Evolutionary conservation across 2,888 invertebrate species (phyloP), one percentile per base, ranked within the genome.

Genomic region (Drosophila nr. perissopoda): DNA sequence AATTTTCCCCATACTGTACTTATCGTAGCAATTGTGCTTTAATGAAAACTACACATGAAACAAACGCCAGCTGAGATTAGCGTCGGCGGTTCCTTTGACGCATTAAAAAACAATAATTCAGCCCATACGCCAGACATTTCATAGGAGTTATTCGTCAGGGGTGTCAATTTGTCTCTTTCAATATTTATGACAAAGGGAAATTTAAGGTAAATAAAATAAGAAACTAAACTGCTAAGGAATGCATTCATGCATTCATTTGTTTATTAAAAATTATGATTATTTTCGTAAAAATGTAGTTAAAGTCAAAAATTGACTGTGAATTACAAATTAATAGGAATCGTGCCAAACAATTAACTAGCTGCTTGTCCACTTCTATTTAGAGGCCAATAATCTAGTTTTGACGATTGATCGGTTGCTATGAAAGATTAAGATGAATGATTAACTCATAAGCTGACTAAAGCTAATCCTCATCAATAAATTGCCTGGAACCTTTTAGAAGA

Each of bases 391-490:
- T 59, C 27, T 62, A 42, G 16, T 16, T 48, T 49, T 42, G 69
- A 72, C 81, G 83, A 86, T 42, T 42, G 13, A 81, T 77, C 77
- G 77, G 67, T 83, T 72, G 76, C 62, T 38, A 10, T 27, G 65
- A 69, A 70, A 76, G 70, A 73, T 79, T 74, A 68, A 21, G 36
- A 29, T n/a, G 40, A n/a, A 48, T 66, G 71, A 72, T 74, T 73
- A 73, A 45, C 54, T n/a, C 54, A 51, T 63, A 59, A 66, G 76
- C 58, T 66, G 53, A 78, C 53, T 73, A 29, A 45, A 16, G 5
- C 27, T 4, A n/a, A 25, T 25, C 21, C 56, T 73, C 66, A 78
- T 78, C 69, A 73, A 60, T 18, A 5, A 63, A 52, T 53, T 49
- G 48, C 10, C 48, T 38, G 49, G n/a, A 63, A 60, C 27, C 16